A percentile compares a stretch with the other conserved stretches of the same genome.
Evolutionary conservation across 2,113 vertebrate species (phyloP).

Genomic region (Odontophorus gujanensis): DNA sequence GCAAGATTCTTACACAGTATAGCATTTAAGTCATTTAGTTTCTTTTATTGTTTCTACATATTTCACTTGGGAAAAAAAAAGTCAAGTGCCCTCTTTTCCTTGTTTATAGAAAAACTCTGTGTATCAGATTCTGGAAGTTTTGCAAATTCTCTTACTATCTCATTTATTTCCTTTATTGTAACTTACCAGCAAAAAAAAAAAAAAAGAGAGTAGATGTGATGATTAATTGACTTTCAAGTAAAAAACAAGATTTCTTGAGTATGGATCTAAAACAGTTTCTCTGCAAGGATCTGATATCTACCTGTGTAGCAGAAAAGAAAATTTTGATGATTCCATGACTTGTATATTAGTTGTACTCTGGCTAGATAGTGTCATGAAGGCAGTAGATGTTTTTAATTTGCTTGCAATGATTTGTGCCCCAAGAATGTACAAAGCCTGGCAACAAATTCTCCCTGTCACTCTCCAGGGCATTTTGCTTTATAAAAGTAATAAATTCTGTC

Average conservation of each 20-base stretch:
- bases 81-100: not conserved
- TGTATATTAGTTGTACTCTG: not conserved
- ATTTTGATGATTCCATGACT: not conserved
- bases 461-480: not conserved
- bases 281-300: not conserved
- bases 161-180: not conserved
- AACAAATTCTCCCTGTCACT: not conserved
- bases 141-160: not conserved
- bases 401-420: not conserved
- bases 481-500: not conserved
- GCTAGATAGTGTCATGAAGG: not conserved
- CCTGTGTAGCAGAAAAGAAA: not conserved
- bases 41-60: not conserved
- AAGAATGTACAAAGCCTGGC: not conserved
- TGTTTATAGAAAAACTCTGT: not conserved
- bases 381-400: not conserved
- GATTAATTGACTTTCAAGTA: not conserved
- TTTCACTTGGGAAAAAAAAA: not conserved
- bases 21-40: not conserved
- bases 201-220: not conserved
- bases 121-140: not conserved
- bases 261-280: not conserved
- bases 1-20: not conserved
- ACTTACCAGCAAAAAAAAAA: not conserved
- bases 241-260: not conserved